Conservation (phyloP, 2,888 invertebrate species). For the Rugalucina vietnamica region DNA sequence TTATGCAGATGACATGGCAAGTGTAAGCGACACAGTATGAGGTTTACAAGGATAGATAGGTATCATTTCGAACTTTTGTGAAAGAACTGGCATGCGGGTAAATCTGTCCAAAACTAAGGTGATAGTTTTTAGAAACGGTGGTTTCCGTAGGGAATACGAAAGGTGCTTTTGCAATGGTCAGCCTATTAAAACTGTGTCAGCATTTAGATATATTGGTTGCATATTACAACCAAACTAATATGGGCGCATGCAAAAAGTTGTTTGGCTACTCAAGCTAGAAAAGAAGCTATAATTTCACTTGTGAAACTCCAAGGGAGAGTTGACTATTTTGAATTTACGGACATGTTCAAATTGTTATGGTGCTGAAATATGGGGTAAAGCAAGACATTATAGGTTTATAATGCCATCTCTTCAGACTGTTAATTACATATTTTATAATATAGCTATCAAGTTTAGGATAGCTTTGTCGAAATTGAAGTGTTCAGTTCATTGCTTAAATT, state of each 20-base stretch:
- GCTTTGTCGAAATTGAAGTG: not conserved
- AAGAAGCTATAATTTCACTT: not conserved
- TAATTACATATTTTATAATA: not conserved
- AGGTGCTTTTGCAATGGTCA: not conserved
- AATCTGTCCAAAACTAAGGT: not conserved
- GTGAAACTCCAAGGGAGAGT: not conserved
- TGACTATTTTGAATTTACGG: not conserved
- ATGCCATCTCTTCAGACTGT: not conserved
- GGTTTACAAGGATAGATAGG: not conserved
- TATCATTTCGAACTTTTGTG: not conserved
- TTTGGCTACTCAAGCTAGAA: not conserved
- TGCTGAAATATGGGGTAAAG: not conserved
- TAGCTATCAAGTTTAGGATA: not conserved
- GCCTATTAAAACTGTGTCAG: not conserved
- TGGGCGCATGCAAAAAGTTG: not conserved
- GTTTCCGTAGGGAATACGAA: not conserved
- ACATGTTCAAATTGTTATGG: not conserved
- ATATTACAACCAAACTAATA: not conserved
- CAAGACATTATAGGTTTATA: not conserved
- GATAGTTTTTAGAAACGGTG: not conserved
- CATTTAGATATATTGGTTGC: not conserved
- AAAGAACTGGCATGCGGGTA: not conserved
- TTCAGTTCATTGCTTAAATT: not conserved
- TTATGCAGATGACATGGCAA: not conserved
- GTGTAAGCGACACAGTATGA: not conserved